phyloP scores from a whole-genome alignment of 2,888 invertebrate genomes.

The Eurytoma californica region DNA sequence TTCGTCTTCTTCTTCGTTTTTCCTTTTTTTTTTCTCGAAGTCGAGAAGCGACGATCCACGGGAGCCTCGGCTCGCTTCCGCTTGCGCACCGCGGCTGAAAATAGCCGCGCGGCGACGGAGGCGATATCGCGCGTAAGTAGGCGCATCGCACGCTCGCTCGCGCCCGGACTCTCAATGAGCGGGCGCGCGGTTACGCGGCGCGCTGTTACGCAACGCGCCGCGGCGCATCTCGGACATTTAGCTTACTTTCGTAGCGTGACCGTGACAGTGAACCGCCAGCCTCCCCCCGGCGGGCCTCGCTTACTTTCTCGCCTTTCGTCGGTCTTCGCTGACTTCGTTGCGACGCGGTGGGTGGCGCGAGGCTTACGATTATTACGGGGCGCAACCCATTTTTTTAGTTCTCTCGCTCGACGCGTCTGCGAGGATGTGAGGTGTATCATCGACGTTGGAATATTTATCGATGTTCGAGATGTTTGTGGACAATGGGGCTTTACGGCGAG shows the following conservation, averaged over 20 bases:
- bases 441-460: neutral
- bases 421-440: neutral
- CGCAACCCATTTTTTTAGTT: neutral
- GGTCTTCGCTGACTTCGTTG: constrained; percentile 23
- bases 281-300: constrained; percentile 44
- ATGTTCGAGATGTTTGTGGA: neutral
- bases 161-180: constrained; percentile 19
- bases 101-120: neutral
- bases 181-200: constrained; percentile 16
- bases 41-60: neutral
- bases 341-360: constrained; percentile 20
- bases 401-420: neutral
- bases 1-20: neutral
- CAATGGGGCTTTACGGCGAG: constrained; percentile 5
- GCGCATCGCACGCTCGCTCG: constrained; percentile 2
- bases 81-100: neutral
- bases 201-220: constrained; percentile 20
- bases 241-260: constrained; percentile 64
- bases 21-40: too few species aligned
- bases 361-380: too few species aligned
- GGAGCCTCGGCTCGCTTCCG: neutral
- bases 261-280: constrained; percentile 72
- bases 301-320: constrained; percentile 66
- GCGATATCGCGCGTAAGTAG: neutral
- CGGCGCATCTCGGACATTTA: constrained; percentile 3